Base-by-base conservation (phyloP, 2,797 vertebrate species). In the Dipus sagitta region DNA sequence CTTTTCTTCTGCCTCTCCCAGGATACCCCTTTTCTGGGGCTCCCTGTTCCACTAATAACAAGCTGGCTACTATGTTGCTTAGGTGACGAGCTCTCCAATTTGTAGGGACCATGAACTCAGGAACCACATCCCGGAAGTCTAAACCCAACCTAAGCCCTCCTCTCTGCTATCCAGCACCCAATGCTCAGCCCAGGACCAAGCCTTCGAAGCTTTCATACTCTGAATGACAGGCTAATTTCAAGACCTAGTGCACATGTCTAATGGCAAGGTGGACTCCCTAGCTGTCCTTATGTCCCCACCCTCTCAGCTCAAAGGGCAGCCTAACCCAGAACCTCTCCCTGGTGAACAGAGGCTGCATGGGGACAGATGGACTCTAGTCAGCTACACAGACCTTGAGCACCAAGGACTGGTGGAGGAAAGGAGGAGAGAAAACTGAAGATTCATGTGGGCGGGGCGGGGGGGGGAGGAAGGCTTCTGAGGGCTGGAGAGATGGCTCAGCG, bases 371-470 rank as follows among this genome's bases (percentile, higher is more conserved):
- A 47, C 28, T 81, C 68, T 71, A 72, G 62, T 17, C 65, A 78
- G 71, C 23, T 21, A 81, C 24, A 6, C 47, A 42, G 47, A 32
- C 38, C 90, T 65, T 62, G 26, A 84, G 20, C 30, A 74, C 20
- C 24, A 12, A 26, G 38, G 26, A 62, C 62, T 90, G 67, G 10
- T n/a, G 20, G 47, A 58, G 32, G 62, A 24, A 82, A 62, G 17
- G 52, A 30, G 20, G n/a, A 34, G 24, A 65, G 3, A 71, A 20
- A 83, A 32, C 81, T 4, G 21, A 81, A 76, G 6, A 32, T 77
- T 0, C 0, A 26, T 84, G 74, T 15, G 21, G 9, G 47, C 9
- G 47, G 47, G 47, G n/a, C n/a, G n/a, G n/a, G n/a, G n/a, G n/a
- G n/a, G n/a, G n/a, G n/a, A n/a, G 26, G 42, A 88, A 82, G 72